Conservation (phyloP, 35 echinoderm and acorn worm species). For the Apostichopus japonicus region DNA sequence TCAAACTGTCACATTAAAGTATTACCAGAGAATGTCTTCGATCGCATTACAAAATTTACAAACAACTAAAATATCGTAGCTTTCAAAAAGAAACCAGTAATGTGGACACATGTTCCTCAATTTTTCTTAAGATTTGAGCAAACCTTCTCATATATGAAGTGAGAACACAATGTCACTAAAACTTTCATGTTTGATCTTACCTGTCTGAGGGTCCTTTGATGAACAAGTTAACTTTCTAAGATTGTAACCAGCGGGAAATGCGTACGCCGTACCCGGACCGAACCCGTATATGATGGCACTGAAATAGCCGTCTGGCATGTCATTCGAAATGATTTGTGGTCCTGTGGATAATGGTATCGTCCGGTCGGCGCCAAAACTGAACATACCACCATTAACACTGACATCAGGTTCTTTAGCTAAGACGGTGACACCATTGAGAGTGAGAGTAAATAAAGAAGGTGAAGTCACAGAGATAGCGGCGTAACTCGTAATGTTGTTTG, state of each 20-base stretch:
- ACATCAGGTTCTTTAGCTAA: constrained; percentile 42
- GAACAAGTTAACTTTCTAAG: constrained; percentile 73
- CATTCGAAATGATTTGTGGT: constrained; percentile 62
- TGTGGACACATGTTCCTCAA: too few species aligned
- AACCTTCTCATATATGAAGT: too few species aligned
- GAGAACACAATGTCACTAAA: too few species aligned
- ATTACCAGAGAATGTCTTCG: too few species aligned
- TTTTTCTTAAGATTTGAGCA: too few species aligned
- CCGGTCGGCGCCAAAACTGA: constrained; percentile 67
- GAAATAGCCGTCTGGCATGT: constrained; percentile 46
- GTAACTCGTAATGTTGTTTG: constrained; percentile 54
- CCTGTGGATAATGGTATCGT: constrained; percentile 57
- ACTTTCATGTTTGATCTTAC: constrained; percentile 36
- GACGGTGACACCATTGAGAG: constrained; percentile 58
- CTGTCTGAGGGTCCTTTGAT: constrained; percentile 68
- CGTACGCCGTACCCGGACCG: constrained; percentile 69
- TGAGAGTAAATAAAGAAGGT: constrained; percentile 60
- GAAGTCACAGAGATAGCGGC: constrained; percentile 73
- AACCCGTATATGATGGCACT: constrained; percentile 77
- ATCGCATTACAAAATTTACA: too few species aligned
- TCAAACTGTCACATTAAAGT: too few species aligned
- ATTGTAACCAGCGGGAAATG: constrained; percentile 72
- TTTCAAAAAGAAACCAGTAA: too few species aligned
- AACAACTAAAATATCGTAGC: too few species aligned
- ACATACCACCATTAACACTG: constrained; percentile 33